A percentile compares a stretch with the other conserved stretches of the same genome.
phyloP scores from a whole-genome alignment of 2,113 vertebrate genomes.

The Myanophis thanlyinensis region DNA sequence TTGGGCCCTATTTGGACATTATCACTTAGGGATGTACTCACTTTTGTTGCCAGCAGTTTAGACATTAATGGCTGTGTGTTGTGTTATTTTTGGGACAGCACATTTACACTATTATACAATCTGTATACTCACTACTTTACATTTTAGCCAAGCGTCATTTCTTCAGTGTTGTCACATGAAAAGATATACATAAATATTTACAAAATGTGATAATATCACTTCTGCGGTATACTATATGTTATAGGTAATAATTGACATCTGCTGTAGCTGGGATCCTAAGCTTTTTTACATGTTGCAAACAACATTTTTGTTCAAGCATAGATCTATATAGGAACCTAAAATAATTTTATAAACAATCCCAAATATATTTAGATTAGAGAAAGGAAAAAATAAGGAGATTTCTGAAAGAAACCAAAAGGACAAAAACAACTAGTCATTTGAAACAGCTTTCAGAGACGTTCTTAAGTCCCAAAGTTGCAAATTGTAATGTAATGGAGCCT shows the following conservation, averaged over 20 bases:
- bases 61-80: too few relatives aligned
- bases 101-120: too few relatives aligned
- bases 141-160: too few relatives aligned
- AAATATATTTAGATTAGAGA: not conserved
- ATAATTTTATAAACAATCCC: not conserved
- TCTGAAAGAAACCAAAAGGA: not conserved
- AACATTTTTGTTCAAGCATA: not conserved
- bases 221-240: too few relatives aligned
- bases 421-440: slow-evolving; percentile 23
- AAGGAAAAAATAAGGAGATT: not conserved
- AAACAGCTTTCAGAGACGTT: slow-evolving; percentile 25
- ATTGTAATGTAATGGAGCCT: slow-evolving; percentile 20
- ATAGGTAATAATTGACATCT: not conserved
- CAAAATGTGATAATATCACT: too few relatives aligned
- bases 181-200: too few relatives aligned
- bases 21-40: too few relatives aligned
- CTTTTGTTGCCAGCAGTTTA: too few relatives aligned
- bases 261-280: not conserved
- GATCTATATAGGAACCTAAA: not conserved
- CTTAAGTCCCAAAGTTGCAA: slow-evolving; percentile 23
- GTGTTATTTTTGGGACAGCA: too few relatives aligned
- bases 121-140: too few relatives aligned
- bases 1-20: too few relatives aligned
- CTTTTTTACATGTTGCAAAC: not conserved
- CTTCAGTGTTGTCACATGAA: too few relatives aligned